Evolutionary conservation across 2,888 invertebrate species (phyloP), one percentile per base, ranked within the genome.

Genomic region (Cephus sareptanus): DNA sequence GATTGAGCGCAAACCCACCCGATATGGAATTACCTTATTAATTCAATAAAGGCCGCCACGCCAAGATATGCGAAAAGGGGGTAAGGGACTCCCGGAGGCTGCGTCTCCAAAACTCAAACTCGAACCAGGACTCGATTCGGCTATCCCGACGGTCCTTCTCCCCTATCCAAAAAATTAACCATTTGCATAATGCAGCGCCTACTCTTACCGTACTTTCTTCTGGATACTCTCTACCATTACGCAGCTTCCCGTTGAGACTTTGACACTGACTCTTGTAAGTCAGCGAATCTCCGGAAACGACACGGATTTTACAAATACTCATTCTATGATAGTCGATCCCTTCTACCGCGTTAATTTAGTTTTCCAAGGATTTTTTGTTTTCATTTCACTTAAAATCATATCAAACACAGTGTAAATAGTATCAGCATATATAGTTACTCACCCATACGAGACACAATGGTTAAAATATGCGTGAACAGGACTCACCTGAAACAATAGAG

Each of bases 401-500:
- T 56, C 9, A 23, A 23, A 23, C 9, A 40, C 40, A 23, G 9
- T 56, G 9, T 56, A 56, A 23, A 56, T 56, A 56, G 56, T 6
- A 23, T 56, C 56, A 23, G 56, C 6, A 15, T 9, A 23, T 40
- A 40, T 23, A 2, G 15, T 71, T 30, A 71, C 71, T 71, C 71
- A 71, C 71, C 34, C 34, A n/a, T 13, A 15, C 15, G 71, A 15
- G 56, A 56, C 1, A 56, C 56, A 56, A 56, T 23, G 68, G 40
- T 71, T 80, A 79, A 83, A 83, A 81, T 82, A 80, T 81, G 70
- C 76, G 79, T 73, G 77, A 81, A 77, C 78, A 80, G 74, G 76
- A 84, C 84, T 86, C 79, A 85, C 85, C 83, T 84, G 85, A 69
- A 84, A 86, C 83, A 84, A 83, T 83, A 75, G 34, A 82, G 81